Percentiles rank a stretch among this genome's conserved stretches.
Evolutionary conservation across 2,797 vertebrate genomes (phyloP).

Genomic region (Xenentodon cancila): DNA sequence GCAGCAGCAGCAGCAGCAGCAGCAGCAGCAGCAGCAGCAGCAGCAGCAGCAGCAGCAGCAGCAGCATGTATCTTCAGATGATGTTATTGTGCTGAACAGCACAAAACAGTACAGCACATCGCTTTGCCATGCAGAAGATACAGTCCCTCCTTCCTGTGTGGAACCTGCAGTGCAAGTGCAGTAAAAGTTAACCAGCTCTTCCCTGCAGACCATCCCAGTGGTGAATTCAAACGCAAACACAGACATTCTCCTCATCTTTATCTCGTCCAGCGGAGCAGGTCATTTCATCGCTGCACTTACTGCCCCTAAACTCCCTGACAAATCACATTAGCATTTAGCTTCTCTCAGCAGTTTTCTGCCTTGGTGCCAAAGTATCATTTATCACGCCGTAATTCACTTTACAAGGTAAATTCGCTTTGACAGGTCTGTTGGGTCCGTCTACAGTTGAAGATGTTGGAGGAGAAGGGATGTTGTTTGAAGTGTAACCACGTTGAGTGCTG

Average conservation of each 20-base stretch:
- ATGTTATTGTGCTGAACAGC: slow-evolving; percentile 27
- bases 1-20: slow-evolving; percentile 65
- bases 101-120: slow-evolving; percentile 16
- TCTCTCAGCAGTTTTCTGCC: slow-evolving; percentile 82
- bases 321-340: slow-evolving; percentile 84
- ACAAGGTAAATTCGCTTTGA: slow-evolving; percentile 77
- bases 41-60: slow-evolving; percentile 68
- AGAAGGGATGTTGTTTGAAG: slow-evolving; percentile 36
- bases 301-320: slow-evolving; percentile 81
- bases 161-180: slow-evolving; percentile 17
- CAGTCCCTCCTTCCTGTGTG: slow-evolving; percentile 21
- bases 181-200: slow-evolving; percentile 57
- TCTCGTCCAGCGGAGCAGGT: slow-evolving; percentile 72
- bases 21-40: slow-evolving; percentile 67
- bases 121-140: slow-evolving; percentile 19
- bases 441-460: slow-evolving; percentile 39
- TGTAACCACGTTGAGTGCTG: slow-evolving; percentile 39
- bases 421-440: slow-evolving; percentile 66
- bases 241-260: slow-evolving; percentile 73
- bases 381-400: slow-evolving; percentile 83
- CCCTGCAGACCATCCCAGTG: slow-evolving; percentile 38
- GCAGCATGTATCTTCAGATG: slow-evolving; percentile 57
- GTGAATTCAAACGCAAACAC: slow-evolving; percentile 64
- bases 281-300: slow-evolving; percentile 86
- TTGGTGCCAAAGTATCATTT: slow-evolving; percentile 81